These are phyloP conservation scores for Melikaiella ostensackeni DNA, from an alignment of 2,888 invertebrate species.

Conservation along the genomic window DNA sequence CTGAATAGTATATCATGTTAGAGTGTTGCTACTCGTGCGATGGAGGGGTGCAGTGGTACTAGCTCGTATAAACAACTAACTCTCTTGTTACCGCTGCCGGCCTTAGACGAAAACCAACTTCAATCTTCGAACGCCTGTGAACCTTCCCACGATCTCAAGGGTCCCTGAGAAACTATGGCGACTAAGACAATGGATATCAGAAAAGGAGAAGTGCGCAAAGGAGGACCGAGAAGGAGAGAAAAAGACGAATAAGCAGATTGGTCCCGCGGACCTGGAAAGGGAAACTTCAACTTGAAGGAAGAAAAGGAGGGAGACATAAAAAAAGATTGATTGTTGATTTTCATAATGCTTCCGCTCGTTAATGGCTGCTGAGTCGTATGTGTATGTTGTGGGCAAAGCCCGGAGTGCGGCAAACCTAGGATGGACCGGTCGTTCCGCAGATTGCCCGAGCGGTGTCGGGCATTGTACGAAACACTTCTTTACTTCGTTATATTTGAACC, in stretches of 20 bases:
- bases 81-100: slow-evolving; percentile 56
- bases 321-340: no score
- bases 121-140: slow-evolving; percentile 74
- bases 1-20: slow-evolving; percentile 66
- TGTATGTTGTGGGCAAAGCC: no score
- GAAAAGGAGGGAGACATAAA: no score
- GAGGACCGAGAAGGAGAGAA: slow-evolving; percentile 40
- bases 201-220: slow-evolving; percentile 47
- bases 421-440: no score
- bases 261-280: slow-evolving; percentile 39
- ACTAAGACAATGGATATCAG: slow-evolving; percentile 72
- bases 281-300: slow-evolving; percentile 41
- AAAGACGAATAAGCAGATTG: slow-evolving; percentile 13
- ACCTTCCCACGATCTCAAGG: slow-evolving; percentile 73
- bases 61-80: slow-evolving; percentile 13
- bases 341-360: no score
- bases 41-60: slow-evolving; percentile 28
- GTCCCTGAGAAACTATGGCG: slow-evolving; percentile 71
- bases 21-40: slow-evolving; percentile 50
- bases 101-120: slow-evolving; percentile 56
- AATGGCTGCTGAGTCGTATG: no score
- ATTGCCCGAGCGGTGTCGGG: no score
- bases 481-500: no score
- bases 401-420: no score
- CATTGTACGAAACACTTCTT: no score